Conservation (phyloP, 2,888 invertebrate genomes). For the Diploptera punctata region DNA sequence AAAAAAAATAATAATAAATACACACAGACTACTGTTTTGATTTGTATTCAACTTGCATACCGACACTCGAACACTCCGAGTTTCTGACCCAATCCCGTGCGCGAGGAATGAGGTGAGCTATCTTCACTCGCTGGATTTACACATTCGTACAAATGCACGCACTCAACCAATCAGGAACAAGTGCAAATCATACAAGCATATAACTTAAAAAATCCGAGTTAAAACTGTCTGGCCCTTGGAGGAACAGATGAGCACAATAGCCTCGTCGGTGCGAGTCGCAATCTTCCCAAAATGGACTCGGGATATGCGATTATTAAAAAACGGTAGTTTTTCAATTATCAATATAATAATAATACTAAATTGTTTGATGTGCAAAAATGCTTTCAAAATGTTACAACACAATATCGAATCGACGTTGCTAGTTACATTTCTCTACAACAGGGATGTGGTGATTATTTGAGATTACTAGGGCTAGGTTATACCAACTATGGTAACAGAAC, state of each 20-base stretch:
- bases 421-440: constrained; percentile 42
- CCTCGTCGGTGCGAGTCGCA: constrained; percentile 16
- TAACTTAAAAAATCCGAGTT: constrained; percentile 30
- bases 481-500: constrained; percentile 43
- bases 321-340: constrained; percentile 1
- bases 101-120: neutral
- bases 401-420: constrained; percentile 41
- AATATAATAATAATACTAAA: constrained; percentile 9
- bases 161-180: constrained; percentile 36
- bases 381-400: constrained; percentile 43
- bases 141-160: constrained; percentile 13
- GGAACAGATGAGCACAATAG: constrained; percentile 37
- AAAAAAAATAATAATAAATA: constrained; percentile 36
- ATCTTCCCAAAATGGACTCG: neutral
- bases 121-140: constrained; percentile 9
- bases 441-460: constrained; percentile 38
- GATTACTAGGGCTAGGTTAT: constrained; percentile 37
- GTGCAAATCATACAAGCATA: constrained; percentile 34
- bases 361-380: constrained; percentile 40
- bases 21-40: constrained; percentile 35
- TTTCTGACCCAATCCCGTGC: constrained; percentile 4
- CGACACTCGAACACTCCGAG: neutral
- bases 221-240: constrained; percentile 36
- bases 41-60: constrained; percentile 35
- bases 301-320: too few species aligned